A percentile compares a stretch with the other conserved stretches of the same genome.
These are phyloP conservation scores for pig (Sus scrofa) DNA, from an alignment of 2,113 vertebrate genomes.

Conservation along the genomic window T2T-Sscrofa CM000814.6:142557501-142558000, in stretches of 20 bases:
- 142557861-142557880: accelerated
- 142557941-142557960: background rate
- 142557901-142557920: background rate
- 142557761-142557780: background rate
- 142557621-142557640: accelerated
- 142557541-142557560: background rate
- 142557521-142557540: background rate
- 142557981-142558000: background rate
- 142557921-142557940: background rate
- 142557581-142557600: too few species aligned
- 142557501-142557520: background rate
- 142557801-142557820: background rate
- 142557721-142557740: background rate
- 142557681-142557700: accelerated
- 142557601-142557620: background rate
- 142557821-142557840: background rate
- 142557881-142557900: background rate
- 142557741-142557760: background rate
- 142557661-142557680: background rate
- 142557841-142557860: accelerated
- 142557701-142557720: accelerated
- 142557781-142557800: background rate
- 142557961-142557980: background rate
- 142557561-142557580: background rate
- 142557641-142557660: background rate